These are phyloP conservation scores for Ethmia dodecea DNA, from an alignment of 2,888 invertebrate genomes.

Conservation along the genomic window DNA sequence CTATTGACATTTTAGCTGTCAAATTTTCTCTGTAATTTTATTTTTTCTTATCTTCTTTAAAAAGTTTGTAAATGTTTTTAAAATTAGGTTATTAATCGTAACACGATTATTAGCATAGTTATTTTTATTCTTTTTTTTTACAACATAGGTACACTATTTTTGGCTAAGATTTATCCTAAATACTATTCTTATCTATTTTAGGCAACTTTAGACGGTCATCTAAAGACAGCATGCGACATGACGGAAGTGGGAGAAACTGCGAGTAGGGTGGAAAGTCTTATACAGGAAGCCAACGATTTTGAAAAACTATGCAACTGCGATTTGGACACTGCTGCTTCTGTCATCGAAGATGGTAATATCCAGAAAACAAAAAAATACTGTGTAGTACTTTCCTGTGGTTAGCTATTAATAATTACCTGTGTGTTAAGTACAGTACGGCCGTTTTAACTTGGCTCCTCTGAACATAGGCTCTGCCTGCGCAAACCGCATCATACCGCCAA, in stretches of 20 bases:
- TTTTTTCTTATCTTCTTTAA: slow-evolving; percentile 12
- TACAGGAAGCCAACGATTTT: slow-evolving; percentile 87
- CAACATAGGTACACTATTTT: too few relatives aligned
- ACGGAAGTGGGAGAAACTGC: slow-evolving; percentile 94
- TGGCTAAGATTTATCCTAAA: not conserved
- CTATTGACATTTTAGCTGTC: not conserved
- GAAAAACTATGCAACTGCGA: slow-evolving; percentile 89
- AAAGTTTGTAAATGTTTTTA: not conserved
- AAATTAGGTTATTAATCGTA: not conserved
- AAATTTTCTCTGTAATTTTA: slow-evolving; percentile 7
- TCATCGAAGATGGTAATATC: slow-evolving; percentile 82
- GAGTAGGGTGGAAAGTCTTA: slow-evolving; percentile 85
- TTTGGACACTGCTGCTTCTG: slow-evolving; percentile 88
- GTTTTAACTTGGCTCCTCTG: too few relatives aligned
- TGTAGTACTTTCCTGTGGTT: too few relatives aligned
- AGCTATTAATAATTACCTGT: too few relatives aligned
- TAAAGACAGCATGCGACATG: slow-evolving; percentile 89
- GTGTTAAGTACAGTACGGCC: too few relatives aligned
- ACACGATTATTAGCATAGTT: not conserved
- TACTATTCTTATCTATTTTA: slow-evolving; percentile 26
- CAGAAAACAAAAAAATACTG: too few relatives aligned
- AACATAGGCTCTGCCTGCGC: too few relatives aligned
- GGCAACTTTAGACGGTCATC: slow-evolving; percentile 86
- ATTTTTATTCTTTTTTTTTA: not conserved
- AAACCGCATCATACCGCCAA: too few relatives aligned